phyloP scores from a whole-genome alignment of 2,888 invertebrate species.

The Branchipolynoe longqiensis region DNA sequence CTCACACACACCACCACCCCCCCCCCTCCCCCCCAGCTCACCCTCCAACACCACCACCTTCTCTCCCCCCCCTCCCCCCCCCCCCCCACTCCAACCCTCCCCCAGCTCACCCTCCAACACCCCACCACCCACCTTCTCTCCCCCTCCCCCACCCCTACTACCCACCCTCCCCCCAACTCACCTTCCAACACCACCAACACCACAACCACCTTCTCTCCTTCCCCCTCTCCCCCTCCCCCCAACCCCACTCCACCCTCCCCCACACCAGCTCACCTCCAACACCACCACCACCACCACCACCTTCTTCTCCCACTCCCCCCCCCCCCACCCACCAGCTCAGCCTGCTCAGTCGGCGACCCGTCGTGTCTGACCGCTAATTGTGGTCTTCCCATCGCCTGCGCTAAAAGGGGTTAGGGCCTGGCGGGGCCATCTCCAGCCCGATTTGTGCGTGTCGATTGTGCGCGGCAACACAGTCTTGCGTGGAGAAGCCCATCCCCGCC shows the following conservation, averaged over 20 bases:
- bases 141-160: background rate
- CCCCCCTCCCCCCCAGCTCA: too few relatives aligned
- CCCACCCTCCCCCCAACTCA: background rate
- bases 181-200: background rate
- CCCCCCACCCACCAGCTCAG: background rate
- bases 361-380: constrained; percentile 49
- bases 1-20: too few relatives aligned
- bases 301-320: too few relatives aligned
- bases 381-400: constrained; percentile 22
- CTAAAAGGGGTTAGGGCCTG: constrained; percentile 57
- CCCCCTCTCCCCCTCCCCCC: background rate
- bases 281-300: too few relatives aligned
- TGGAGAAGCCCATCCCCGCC: constrained; percentile 27
- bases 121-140: background rate
- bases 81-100: too few relatives aligned
- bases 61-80: too few relatives aligned
- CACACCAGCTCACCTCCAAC: background rate
- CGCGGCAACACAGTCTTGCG: constrained; percentile 32
- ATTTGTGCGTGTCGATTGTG: constrained; percentile 27
- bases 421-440: constrained; percentile 26
- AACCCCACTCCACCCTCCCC: constrained; percentile 6
- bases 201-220: background rate
- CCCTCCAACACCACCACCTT: too few relatives aligned
- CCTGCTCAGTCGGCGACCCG: background rate
- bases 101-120: too few relatives aligned